Evolutionary conservation across 2,797 vertebrate species (phyloP).

Genomic region (Erithacus rubecula): DNA sequence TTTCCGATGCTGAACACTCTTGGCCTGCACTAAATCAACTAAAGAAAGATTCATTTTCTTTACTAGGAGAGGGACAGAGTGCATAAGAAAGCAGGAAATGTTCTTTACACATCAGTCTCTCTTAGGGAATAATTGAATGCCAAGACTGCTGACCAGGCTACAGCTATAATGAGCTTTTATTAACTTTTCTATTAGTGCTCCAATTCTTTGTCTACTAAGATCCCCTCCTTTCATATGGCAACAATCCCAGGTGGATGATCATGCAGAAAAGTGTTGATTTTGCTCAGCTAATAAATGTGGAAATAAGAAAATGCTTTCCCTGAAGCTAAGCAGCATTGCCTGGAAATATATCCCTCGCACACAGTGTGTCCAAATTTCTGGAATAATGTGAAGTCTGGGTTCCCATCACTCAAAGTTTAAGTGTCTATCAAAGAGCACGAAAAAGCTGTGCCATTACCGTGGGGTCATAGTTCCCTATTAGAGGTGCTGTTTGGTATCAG

Average conservation of each 20-base stretch:
- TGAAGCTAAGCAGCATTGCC: constrained; percentile 56
- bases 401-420: constrained; percentile 39
- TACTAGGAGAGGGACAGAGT: neutral
- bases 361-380: constrained; percentile 31
- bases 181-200: constrained; percentile 27
- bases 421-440: neutral
- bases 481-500: neutral
- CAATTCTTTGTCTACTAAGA: neutral
- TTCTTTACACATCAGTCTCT: constrained; percentile 43
- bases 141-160: constrained; percentile 19
- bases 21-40: constrained; percentile 21
- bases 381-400: constrained; percentile 27
- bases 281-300: constrained; percentile 47
- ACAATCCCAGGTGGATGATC: constrained; percentile 26
- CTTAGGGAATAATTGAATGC: constrained; percentile 16
- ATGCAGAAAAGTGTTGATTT: constrained; percentile 23
- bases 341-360: constrained; percentile 30
- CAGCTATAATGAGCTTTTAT: constrained; percentile 34
- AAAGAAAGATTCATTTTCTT: constrained; percentile 46
- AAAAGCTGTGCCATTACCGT: neutral
- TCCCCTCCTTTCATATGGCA: neutral
- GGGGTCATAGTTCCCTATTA: neutral
- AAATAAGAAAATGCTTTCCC: constrained; percentile 67
- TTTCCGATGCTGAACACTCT: constrained; percentile 3
- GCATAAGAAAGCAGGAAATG: constrained; percentile 43